phyloP scores from a whole-genome alignment of 2,113 vertebrate genomes.

The Nymphicus hollandicus region DNA sequence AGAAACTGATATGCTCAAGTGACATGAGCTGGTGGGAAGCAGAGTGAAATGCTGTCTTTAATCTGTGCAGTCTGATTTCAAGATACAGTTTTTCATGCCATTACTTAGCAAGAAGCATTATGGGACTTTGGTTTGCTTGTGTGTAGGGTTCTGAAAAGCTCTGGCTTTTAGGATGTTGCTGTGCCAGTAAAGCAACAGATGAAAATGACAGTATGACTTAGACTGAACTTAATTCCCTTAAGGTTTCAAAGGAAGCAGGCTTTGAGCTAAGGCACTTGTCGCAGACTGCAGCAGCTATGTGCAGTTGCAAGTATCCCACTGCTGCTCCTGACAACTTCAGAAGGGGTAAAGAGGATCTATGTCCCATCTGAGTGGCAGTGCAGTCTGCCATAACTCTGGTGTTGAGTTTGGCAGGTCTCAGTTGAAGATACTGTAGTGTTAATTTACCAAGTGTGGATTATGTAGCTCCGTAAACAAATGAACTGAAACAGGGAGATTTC shows the following conservation, averaged over 20 bases:
- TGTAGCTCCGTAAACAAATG: neutral
- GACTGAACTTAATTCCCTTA: neutral
- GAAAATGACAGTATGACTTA: neutral
- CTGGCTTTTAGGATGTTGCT: neutral
- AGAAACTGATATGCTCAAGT: neutral
- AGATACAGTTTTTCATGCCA: neutral
- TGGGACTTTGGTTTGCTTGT: neutral
- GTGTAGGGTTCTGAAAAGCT: neutral
- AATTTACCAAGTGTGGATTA: neutral
- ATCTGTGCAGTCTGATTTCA: neutral
- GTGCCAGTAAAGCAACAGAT: neutral
- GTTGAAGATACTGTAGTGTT: neutral
- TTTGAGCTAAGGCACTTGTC: neutral
- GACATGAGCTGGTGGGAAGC: neutral
- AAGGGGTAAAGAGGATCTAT: neutral
- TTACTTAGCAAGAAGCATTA: neutral
- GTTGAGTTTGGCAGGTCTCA: neutral
- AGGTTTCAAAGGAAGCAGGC: neutral
- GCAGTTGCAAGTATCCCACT: neutral
- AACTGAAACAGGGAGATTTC: neutral
- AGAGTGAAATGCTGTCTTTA: neutral
- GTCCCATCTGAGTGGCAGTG: neutral
- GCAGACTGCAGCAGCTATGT: neutral
- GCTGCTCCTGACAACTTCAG: neutral
- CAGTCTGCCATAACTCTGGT: neutral